Evolutionary conservation across 64 coral and sea anemone species (phyloP).

Genomic region (Actinia equina): DNA sequence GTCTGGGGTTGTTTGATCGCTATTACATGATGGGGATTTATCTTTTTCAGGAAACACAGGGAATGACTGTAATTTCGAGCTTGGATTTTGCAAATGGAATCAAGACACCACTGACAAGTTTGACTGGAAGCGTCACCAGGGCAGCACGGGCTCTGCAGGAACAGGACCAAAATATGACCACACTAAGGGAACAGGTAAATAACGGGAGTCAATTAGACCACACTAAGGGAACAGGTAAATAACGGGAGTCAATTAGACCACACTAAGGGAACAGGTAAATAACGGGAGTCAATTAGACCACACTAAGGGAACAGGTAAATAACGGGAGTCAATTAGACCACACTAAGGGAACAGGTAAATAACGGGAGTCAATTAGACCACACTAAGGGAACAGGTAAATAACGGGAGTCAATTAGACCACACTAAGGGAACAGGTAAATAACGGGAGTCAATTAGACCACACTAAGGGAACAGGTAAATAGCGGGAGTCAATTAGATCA

Average conservation of each 20-base stretch:
- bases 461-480: too few relatives aligned
- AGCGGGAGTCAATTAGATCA: too few relatives aligned
- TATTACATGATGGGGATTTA: neutral
- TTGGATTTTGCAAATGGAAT: conserved; percentile 60
- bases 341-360: too few relatives aligned
- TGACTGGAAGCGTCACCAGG: conserved; percentile 67
- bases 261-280: conserved; percentile 30
- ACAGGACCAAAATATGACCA: conserved; percentile 73
- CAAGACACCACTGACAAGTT: conserved; percentile 51
- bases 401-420: conserved; percentile 20
- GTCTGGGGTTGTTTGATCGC: too few relatives aligned
- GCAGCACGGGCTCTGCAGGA: conserved; percentile 34
- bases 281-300: too few relatives aligned
- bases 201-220: conserved; percentile 18
- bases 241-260: conserved; percentile 18
- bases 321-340: too few relatives aligned
- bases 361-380: neutral
- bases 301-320: too few relatives aligned
- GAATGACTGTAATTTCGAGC: conserved; percentile 73
- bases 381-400: too few relatives aligned
- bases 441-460: too few relatives aligned
- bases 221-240: conserved; percentile 30
- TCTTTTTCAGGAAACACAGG: conserved; percentile 30
- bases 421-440: conserved; percentile 30
- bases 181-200: conserved; percentile 30